phyloP scores from a whole-genome alignment of 2,113 vertebrate genomes.

The Xerus inauris region DNA sequence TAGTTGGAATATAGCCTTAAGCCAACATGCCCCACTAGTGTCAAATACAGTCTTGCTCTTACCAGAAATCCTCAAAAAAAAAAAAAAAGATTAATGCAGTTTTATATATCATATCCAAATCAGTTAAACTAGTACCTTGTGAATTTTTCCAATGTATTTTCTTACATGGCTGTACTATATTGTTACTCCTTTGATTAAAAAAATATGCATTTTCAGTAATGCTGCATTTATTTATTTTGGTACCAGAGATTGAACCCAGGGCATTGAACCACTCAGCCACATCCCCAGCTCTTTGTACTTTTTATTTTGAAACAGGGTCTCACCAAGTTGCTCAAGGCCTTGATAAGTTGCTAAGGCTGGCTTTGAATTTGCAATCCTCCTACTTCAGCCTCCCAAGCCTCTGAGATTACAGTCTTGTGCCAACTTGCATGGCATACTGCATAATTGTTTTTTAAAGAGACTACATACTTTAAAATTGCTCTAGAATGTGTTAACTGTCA shows the following conservation, averaged over 20 bases:
- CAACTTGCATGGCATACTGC: too few species aligned
- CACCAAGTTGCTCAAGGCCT: too few species aligned
- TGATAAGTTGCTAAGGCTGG: too few species aligned
- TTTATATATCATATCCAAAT: slow-evolving; percentile 34
- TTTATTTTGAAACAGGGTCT: too few species aligned
- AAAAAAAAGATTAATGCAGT: neutral
- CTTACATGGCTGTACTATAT: neutral
- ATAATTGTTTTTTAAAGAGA: neutral
- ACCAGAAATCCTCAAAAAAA: neutral
- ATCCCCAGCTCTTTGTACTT: too few species aligned
- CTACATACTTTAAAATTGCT: slow-evolving; percentile 23
- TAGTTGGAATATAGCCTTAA: neutral
- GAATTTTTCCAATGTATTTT: slow-evolving; percentile 39
- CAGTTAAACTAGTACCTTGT: slow-evolving; percentile 9
- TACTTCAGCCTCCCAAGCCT: too few species aligned
- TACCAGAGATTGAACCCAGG: too few species aligned
- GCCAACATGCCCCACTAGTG: neutral
- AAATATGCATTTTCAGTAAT: neutral
- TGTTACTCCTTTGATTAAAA: neutral
- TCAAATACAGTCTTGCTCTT: slow-evolving; percentile 48
- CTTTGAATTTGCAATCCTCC: too few species aligned
- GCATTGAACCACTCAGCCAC: too few species aligned
- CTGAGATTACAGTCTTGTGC: too few species aligned
- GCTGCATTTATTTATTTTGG: neutral
- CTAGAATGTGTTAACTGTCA: slow-evolving; percentile 19